phyloP scores from a whole-genome alignment of 1,140 invertebrate species.

The Acromyrmex heyeri region DNA sequence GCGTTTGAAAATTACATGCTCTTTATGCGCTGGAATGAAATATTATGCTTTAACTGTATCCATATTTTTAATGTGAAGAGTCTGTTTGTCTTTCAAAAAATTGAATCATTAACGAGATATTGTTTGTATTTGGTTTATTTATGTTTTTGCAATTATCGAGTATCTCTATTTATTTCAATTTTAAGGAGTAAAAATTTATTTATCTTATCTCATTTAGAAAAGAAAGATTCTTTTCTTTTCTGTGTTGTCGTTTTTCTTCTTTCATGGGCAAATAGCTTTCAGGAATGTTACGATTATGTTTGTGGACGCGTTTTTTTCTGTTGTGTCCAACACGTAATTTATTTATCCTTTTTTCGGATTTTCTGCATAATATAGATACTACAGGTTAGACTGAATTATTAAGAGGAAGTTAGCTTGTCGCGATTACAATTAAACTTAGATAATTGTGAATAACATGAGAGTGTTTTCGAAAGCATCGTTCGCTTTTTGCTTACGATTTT shows the following conservation, averaged over 20 bases:
- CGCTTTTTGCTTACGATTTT: constrained; percentile 2
- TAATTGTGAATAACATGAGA: background rate
- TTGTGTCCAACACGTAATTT: background rate
- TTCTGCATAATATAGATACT: background rate
- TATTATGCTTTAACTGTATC: background rate
- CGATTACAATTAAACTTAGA: background rate
- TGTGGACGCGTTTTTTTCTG: background rate
- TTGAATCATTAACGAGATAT: background rate
- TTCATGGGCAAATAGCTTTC: background rate
- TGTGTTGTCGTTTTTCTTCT: background rate
- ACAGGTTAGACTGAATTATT: background rate
- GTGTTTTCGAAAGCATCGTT: constrained; percentile 7
- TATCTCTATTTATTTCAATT: background rate
- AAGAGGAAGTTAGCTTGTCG: constrained; percentile 2
- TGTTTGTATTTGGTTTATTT: background rate
- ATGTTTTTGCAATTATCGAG: background rate
- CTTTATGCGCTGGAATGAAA: background rate
- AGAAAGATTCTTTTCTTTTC: background rate
- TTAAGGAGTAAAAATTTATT: background rate
- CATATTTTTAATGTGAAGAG: background rate
- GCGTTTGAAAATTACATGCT: background rate
- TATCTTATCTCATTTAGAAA: background rate
- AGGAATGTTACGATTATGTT: background rate
- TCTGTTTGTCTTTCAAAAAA: background rate
- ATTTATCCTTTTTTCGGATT: no score